phyloP scores from a whole-genome alignment of 2,113 vertebrate genomes.

The Podarcis cretensis region DNA sequence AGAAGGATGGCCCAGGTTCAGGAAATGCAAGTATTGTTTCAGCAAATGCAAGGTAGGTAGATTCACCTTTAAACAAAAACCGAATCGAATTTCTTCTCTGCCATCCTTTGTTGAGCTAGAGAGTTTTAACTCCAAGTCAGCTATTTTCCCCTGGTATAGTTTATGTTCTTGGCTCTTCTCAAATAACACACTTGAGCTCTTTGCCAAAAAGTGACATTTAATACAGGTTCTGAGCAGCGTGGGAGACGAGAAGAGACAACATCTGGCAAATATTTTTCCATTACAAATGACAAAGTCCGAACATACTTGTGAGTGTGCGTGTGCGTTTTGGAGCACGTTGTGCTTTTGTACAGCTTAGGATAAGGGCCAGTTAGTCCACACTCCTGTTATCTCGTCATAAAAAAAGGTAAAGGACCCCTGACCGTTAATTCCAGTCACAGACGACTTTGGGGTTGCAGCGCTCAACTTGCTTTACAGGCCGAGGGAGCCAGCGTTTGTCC shows the following conservation, averaged over 20 bases:
- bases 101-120: slow-evolving; percentile 45
- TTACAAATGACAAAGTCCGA: slow-evolving; percentile 64
- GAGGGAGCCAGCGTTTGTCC: too few relatives aligned
- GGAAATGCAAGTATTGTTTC: too few relatives aligned
- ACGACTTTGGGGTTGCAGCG: too few relatives aligned
- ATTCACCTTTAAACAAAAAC: slow-evolving; percentile 33
- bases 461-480: too few relatives aligned
- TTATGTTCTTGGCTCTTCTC: slow-evolving; percentile 70
- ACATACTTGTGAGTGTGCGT: slow-evolving; percentile 31
- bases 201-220: slow-evolving; percentile 69
- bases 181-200: slow-evolving; percentile 64
- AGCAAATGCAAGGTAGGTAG: too few relatives aligned
- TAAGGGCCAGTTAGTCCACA: background rate
- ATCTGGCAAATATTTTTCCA: slow-evolving; percentile 76
- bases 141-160: slow-evolving; percentile 73
- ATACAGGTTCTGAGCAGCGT: slow-evolving; percentile 70
- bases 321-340: background rate
- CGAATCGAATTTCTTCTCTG: slow-evolving; percentile 41
- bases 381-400: background rate
- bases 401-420: background rate
- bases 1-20: too few relatives aligned
- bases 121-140: slow-evolving; percentile 67
- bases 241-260: slow-evolving; percentile 58
- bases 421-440: too few relatives aligned
- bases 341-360: background rate